Percentiles rank a stretch among this genome's conserved stretches.
Evolutionary conservation across 2,797 vertebrate genomes (phyloP).

Genomic region (Mus minutoides): DNA sequence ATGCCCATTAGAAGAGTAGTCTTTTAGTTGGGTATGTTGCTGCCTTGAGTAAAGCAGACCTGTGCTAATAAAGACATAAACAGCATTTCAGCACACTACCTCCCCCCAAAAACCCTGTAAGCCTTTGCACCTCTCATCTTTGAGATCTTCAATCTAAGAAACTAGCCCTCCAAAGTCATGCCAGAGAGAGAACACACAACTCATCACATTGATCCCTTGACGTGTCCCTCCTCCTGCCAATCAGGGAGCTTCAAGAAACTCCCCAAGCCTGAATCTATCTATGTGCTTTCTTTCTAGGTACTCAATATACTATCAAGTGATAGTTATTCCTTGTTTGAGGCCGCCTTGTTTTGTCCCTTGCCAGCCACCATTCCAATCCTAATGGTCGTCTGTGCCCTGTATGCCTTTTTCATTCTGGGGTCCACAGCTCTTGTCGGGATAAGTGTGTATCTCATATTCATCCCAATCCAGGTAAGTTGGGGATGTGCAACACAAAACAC

Average conservation of each 20-base stretch:
- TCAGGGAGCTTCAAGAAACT: not conserved
- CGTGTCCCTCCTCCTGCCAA: rapidly evolving
- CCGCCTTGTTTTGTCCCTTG: constrained; percentile 87
- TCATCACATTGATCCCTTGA: not conserved
- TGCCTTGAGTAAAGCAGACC: not conserved
- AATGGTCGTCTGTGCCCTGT: constrained; percentile 84
- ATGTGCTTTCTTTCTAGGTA: constrained; percentile 84
- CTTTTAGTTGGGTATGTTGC: not conserved
- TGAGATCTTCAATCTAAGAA: not conserved
- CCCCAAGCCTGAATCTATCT: not conserved
- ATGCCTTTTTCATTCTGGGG: constrained; percentile 88
- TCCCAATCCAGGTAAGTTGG: constrained; percentile 89
- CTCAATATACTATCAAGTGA: constrained; percentile 90
- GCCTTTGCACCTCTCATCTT: not conserved
- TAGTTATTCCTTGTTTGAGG: constrained; percentile 90
- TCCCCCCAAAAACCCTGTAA: not conserved
- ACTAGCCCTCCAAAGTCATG: not conserved
- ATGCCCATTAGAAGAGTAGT: not conserved
- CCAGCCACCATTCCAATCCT: constrained; percentile 85
- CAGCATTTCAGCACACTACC: not conserved
- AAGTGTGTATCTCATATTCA: constrained; percentile 85
- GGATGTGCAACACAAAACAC: not conserved
- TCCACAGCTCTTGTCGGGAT: constrained; percentile 89
- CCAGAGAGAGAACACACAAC: not conserved
- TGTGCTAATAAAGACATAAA: not conserved